Evolutionary conservation across 2,113 vertebrate species (phyloP), one percentile per base, ranked within the genome.

Genomic region (Pedionomus torquatus): DNA sequence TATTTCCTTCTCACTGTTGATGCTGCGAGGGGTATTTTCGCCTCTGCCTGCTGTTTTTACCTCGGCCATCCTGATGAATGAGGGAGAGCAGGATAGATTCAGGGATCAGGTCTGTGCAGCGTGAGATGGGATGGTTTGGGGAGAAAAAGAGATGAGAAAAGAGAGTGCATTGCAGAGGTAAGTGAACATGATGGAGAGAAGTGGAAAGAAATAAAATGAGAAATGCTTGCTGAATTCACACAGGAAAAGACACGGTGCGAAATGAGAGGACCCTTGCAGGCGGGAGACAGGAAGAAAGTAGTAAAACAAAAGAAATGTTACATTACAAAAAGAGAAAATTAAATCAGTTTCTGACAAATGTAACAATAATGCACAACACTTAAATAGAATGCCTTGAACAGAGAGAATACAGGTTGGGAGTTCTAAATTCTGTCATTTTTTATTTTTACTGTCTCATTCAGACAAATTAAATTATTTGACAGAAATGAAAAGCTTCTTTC

Each of bases 1-100:
- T 68, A 33, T 5, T 79, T 75, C 12, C 24, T 81, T 94, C 61
- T 75, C 0, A 0, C 12, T 1, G 0, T 58, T 7, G 5, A 23
- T 57, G 28, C 16, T 58, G 0, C 1, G 1, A 52, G 18, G 26
- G 16, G 5, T 33, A 7, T 5, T 83, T 87, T 92, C 10, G 1
- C 25, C 25, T 55, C 57, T 69, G 8, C 17, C 0, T 83, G 28
- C 63, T 88, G 25, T 21, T 76, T 87, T 84, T 61, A n/a, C 18
- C 68, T 85, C 76, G 23, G 3, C 21, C 18, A 0, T 51, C 9
- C 4, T 30, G 26, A 30, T 64, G 25, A 76, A 41, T 61, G 46
- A 83, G 30, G 17, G 39, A 48, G 41, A 16, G 14, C 10, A 77
- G 44, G 25, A 43, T 17, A 66, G 58, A 43, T 69, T 76, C n/a